A percentile compares a stretch with the other conserved stretches of the same genome.
phyloP scores from a whole-genome alignment of 2,888 invertebrate species.

The Metalampra italica region DNA sequence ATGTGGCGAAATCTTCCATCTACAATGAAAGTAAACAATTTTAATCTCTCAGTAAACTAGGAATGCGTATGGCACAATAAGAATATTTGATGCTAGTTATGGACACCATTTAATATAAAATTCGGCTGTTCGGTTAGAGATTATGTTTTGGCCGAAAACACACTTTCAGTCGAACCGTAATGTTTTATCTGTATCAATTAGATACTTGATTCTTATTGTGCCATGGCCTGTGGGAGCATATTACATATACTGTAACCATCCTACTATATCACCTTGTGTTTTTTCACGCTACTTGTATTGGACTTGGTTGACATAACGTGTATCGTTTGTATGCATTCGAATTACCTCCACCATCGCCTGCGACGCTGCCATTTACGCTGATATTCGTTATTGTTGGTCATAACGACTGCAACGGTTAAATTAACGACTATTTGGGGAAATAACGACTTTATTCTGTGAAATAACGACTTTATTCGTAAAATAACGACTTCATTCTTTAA shows the following conservation, averaged over 20 bases:
- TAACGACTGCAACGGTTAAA: background rate
- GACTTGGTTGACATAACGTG: conserved; percentile 49
- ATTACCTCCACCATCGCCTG: conserved; percentile 22
- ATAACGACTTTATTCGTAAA: background rate
- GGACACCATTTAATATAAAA: too few relatives aligned
- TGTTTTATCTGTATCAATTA: too few relatives aligned
- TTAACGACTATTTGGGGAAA: background rate
- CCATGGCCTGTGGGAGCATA: background rate
- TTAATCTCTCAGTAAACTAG: too few relatives aligned
- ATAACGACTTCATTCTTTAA: conserved; percentile 1
- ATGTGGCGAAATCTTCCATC: background rate
- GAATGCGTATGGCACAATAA: too few relatives aligned
- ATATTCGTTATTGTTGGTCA: conserved; percentile 29
- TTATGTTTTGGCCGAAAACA: too few relatives aligned
- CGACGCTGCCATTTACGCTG: conserved; percentile 30
- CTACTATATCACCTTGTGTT: conserved; percentile 42
- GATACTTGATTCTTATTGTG: too few relatives aligned
- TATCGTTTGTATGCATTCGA: conserved; percentile 57
- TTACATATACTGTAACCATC: conserved; percentile 30
- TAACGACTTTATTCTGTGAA: background rate
- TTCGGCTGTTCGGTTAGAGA: too few relatives aligned
- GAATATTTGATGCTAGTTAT: too few relatives aligned
- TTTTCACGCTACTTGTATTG: conserved; percentile 59
- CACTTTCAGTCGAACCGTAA: too few relatives aligned
- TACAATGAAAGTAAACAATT: too few relatives aligned